phyloP scores from a whole-genome alignment of 2,797 vertebrate species.

The Gadopsis bispinosus region DNA sequence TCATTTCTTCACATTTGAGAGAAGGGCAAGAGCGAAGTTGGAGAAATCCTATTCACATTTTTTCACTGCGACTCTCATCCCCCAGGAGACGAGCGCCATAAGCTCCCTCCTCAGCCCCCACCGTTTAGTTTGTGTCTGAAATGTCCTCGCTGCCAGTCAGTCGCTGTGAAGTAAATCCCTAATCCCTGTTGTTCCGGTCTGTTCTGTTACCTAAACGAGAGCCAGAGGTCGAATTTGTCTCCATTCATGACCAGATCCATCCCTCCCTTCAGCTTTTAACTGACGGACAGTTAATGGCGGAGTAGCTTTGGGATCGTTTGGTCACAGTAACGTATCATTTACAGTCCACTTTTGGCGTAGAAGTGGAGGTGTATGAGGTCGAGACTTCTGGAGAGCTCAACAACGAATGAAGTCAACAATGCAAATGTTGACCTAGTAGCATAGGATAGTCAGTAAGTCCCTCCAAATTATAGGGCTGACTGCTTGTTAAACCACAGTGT shows the following conservation, averaged over 20 bases:
- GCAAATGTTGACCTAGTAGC: background rate
- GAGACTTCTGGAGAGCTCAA: background rate
- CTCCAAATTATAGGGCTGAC: background rate
- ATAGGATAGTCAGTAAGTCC: background rate
- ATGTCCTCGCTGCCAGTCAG: slow-evolving; percentile 1
- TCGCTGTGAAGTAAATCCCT: slow-evolving; percentile 34
- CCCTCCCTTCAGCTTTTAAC: background rate
- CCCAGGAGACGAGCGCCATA: background rate
- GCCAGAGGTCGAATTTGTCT: slow-evolving; percentile 2
- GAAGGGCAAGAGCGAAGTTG: background rate
- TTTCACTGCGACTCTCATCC: background rate
- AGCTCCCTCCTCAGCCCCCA: background rate
- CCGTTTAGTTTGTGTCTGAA: background rate
- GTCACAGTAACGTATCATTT: too few relatives aligned
- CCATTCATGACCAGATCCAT: background rate
- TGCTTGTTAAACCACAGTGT: too few relatives aligned
- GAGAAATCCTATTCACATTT: background rate
- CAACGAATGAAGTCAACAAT: background rate
- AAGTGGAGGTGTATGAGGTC: background rate
- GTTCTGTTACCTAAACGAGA: slow-evolving; percentile 15
- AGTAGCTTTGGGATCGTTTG: background rate
- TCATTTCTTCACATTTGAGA: background rate
- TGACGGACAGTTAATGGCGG: background rate
- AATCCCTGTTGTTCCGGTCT: slow-evolving; percentile 46
- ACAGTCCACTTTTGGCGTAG: background rate